Evolutionary conservation across 2,113 vertebrate species (phyloP), one percentile per base, ranked within the genome.

Genomic region (Butorides virescens): DNA sequence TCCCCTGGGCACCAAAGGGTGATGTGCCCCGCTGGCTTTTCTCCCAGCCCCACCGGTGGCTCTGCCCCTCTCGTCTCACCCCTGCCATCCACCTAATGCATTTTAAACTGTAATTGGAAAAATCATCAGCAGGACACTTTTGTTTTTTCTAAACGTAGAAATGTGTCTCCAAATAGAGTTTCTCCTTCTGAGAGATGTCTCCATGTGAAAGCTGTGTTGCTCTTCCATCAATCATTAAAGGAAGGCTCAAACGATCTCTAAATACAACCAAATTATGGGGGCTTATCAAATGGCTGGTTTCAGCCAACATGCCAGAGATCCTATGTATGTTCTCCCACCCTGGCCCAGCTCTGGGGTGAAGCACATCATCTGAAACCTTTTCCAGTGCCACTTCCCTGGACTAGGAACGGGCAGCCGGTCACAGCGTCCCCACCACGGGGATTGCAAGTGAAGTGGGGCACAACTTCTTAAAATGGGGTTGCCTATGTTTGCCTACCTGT

Each of bases 391-490:
- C 11, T 21, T 58, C 5, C 52, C 32, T n/a, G 37, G 32, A 3
- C 20, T 16, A 11, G 59, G 55, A 37, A 66, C 0, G 7, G 29
- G 32, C 34, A 77, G 30, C 9, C 0, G 0, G n/a, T 36, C 34
- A 27, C 0, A 3, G 21, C 0, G 0, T 47, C 17, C 44, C 7
- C 36, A 18, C 39, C 63, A 4, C 0, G 0, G 50, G 47, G 13
- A 37, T 6, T 34, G 27, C 44, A 50, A 37, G 7, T 3, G 9
- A 88, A 67, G 8, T 8, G 32, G 47, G 52, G 29, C 47, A 88
- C 1, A 37, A 26, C 20, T 50, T 34, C 47, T 75, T 50, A 26
- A 47, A 46, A 50, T 0, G 3, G 9, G 36, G 9, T 46, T 90
- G 55, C 12, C 44, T 29, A 2, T 0, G 0, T 34, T 52, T 55